These are phyloP conservation scores for Microtus oregoni DNA, from an alignment of 2,113 vertebrate species.

Conservation along the genomic window DNA sequence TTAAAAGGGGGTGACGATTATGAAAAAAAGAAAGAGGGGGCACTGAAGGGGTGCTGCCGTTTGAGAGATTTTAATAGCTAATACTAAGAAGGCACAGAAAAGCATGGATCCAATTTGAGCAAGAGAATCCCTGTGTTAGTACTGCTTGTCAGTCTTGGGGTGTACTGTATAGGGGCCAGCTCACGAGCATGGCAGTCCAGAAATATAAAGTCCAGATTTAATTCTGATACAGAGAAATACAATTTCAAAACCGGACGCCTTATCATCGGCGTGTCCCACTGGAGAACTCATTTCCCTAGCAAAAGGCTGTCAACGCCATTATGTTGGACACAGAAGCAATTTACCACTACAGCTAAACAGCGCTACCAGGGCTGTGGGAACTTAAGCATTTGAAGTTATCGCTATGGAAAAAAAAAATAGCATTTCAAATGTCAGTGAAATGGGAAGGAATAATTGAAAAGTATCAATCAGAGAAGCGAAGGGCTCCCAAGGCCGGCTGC, in stretches of 20 bases:
- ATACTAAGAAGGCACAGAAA: constrained; percentile 91
- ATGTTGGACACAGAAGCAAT: constrained; percentile 99
- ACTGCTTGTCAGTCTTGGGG: constrained; percentile 96
- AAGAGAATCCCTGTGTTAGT: constrained; percentile 91
- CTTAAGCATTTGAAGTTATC: constrained; percentile 99
- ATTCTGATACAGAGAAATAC: constrained; percentile 99
- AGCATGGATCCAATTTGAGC: constrained; percentile 90
- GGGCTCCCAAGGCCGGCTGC: constrained; percentile 87
- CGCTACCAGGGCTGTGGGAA: constrained; percentile 94
- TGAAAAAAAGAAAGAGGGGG: neutral
- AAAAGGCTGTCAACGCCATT: constrained; percentile 99
- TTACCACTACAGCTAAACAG: constrained; percentile 99
- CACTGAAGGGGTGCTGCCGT: constrained; percentile 46
- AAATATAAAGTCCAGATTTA: constrained; percentile 99
- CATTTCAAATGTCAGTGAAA: constrained; percentile 98
- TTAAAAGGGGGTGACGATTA: constrained; percentile 67
- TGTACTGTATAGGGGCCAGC: constrained; percentile 92
- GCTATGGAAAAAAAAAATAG: constrained; percentile 93
- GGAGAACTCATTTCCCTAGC: constrained; percentile 99
- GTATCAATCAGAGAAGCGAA: constrained; percentile 99
- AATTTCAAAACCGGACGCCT: constrained; percentile 99
- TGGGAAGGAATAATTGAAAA: constrained; percentile 99
- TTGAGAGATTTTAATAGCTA: constrained; percentile 94
- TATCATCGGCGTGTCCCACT: constrained; percentile 98
- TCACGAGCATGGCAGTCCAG: constrained; percentile 93